phyloP scores from a whole-genome alignment of 1,140 invertebrate genomes.

The Drosophila sechellia region DNA sequence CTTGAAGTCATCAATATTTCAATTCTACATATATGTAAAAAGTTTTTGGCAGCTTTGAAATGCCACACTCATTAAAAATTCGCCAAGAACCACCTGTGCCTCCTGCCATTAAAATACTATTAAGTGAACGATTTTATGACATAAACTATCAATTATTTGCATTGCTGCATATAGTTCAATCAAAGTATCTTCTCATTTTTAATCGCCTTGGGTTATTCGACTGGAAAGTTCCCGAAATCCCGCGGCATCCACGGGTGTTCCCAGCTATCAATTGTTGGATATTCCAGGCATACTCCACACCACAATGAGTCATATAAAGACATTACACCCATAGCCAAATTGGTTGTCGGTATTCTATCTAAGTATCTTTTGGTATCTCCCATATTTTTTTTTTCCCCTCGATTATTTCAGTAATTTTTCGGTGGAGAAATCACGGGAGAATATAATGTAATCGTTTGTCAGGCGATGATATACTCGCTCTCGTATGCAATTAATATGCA shows the following conservation, averaged over 20 bases:
- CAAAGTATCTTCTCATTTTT: neutral
- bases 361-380: constrained; percentile 27
- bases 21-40: neutral
- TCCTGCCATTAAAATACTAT: neutral
- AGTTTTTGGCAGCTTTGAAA: neutral
- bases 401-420: constrained; percentile 8
- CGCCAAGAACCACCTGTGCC: too few relatives aligned
- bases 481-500: constrained; percentile 43
- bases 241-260: constrained; percentile 4
- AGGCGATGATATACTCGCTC: constrained; percentile 7
- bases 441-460: constrained; percentile 28
- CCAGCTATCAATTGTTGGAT: neutral
- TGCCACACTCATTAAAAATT: neutral
- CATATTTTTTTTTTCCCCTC: constrained; percentile 4
- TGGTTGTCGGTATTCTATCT: constrained; percentile 15
- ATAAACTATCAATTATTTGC: too few relatives aligned
- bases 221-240: constrained; percentile 3
- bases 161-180: too few relatives aligned
- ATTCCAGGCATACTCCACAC: neutral
- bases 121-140: neutral
- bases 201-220: neutral
- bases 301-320: constrained; percentile 10
- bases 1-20: neutral
- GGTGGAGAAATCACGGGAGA: constrained; percentile 1
- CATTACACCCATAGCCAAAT: constrained; percentile 1